Conservation (phyloP, 2,113 vertebrate species). For the Triplophysa rosa region DNA sequence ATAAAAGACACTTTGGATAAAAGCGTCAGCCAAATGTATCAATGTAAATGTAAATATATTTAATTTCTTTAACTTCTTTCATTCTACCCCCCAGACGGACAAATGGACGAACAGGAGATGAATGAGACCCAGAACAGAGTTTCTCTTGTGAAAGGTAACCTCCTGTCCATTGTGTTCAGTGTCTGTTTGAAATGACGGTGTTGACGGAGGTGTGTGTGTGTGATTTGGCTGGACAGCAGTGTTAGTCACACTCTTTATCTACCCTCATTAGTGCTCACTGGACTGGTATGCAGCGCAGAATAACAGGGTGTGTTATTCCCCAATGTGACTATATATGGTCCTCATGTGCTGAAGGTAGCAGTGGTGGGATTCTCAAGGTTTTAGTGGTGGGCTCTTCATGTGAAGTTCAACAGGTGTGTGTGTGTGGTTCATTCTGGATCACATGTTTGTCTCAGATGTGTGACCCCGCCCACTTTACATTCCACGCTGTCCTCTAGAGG, state of each 20-base stretch:
- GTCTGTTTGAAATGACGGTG: neutral
- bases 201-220: neutral
- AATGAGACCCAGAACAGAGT: constrained; percentile 92
- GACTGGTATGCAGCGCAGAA: neutral
- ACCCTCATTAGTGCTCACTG: constrained; percentile 12
- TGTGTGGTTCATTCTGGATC: neutral
- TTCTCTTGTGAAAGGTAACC: constrained; percentile 90
- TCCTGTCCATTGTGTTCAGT: neutral
- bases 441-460: neutral
- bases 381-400: neutral
- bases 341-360: neutral
- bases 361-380: neutral
- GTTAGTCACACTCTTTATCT: constrained; percentile 22
- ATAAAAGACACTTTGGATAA: too few species aligned
- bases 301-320: neutral
- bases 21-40: too few species aligned
- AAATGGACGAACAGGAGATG: constrained; percentile 97
- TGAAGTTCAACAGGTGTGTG: constrained; percentile 9
- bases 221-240: neutral
- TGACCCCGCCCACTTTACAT: neutral
- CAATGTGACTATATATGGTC: constrained; percentile 46
- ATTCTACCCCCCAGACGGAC: constrained; percentile 79
- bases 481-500: neutral
- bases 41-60: too few species aligned
- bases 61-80: neutral